Evolutionary conservation across 2,113 vertebrate species (phyloP).

Genomic region (Butorides virescens): DNA sequence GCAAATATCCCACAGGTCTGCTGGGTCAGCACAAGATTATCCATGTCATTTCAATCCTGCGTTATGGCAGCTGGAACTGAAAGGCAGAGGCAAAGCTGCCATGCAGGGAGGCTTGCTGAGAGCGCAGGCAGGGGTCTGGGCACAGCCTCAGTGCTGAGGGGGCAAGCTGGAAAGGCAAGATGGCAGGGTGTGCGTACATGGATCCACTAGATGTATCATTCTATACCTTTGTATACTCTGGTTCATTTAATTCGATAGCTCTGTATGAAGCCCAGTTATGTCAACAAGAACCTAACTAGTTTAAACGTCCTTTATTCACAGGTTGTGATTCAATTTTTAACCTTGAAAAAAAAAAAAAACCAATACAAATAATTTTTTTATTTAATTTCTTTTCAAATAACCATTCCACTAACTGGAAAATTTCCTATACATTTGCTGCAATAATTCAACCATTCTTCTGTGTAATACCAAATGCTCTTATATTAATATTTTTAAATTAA

Average conservation of each 20-base stretch:
- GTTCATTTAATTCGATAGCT: background rate
- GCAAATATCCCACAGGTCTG: background rate
- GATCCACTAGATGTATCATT: background rate
- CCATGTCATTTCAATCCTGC: background rate
- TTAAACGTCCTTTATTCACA: background rate
- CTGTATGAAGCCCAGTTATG: background rate
- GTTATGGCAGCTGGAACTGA: background rate
- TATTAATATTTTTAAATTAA: background rate
- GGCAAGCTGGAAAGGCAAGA: background rate
- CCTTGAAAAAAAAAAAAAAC: background rate
- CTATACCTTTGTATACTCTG: too few relatives aligned
- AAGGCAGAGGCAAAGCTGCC: background rate
- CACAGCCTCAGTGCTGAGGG: fast-evolving
- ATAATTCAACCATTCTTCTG: background rate
- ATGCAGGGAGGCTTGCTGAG: fast-evolving
- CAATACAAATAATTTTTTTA: background rate
- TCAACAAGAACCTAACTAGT: background rate
- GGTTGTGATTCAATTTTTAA: background rate
- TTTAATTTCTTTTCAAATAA: background rate
- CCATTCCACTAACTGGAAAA: background rate
- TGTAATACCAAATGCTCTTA: background rate
- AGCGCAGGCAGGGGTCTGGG: background rate
- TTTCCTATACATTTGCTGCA: background rate
- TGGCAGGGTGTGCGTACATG: fast-evolving
- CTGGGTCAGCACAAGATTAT: background rate